These are phyloP conservation scores for Ptilodon capucinus DNA, from an alignment of 2,888 invertebrate species.

Conservation along the genomic window DNA sequence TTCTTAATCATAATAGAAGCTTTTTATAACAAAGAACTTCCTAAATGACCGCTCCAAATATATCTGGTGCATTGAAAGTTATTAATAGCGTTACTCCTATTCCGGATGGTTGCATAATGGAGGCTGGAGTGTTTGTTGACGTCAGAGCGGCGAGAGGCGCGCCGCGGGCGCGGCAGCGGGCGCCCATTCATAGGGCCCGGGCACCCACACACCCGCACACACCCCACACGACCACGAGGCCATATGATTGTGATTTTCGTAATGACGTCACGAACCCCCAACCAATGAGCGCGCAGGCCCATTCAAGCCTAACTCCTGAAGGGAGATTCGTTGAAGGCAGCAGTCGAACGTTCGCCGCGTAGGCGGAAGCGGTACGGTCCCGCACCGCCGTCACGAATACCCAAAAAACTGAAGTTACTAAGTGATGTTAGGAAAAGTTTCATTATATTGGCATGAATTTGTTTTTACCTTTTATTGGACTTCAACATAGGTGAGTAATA, in stretches of 20 bases:
- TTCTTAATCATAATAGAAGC: not conserved
- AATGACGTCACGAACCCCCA: conserved; percentile 86
- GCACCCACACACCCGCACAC: conserved; percentile 52
- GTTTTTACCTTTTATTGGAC: conserved; percentile 4
- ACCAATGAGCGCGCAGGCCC: conserved; percentile 85
- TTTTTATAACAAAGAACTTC: not conserved
- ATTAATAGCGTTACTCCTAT: conserved; percentile 56
- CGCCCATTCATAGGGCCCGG: conserved; percentile 65
- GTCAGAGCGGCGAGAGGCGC: conserved; percentile 63
- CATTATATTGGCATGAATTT: conserved; percentile 15
- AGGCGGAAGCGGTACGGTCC: conserved; percentile 37
- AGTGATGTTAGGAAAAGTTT: not conserved
- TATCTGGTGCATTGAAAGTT: conserved; percentile 42
- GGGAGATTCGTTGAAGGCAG: conserved; percentile 78
- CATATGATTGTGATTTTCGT: conserved; percentile 85
- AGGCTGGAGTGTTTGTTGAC: conserved; percentile 62
- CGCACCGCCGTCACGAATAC: conserved; percentile 15
- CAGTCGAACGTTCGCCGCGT: conserved; percentile 72
- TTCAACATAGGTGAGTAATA: conserved; percentile 25
- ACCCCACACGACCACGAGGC: conserved; percentile 36
- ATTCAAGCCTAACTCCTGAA: conserved; percentile 86
- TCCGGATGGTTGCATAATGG: conserved; percentile 68
- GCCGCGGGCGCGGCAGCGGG: conserved; percentile 68
- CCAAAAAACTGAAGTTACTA: conserved; percentile 5
- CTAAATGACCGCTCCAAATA: conserved; percentile 8